Conservation (phyloP, 1,140 invertebrate genomes). For the Berghia stephanieae region DNA sequence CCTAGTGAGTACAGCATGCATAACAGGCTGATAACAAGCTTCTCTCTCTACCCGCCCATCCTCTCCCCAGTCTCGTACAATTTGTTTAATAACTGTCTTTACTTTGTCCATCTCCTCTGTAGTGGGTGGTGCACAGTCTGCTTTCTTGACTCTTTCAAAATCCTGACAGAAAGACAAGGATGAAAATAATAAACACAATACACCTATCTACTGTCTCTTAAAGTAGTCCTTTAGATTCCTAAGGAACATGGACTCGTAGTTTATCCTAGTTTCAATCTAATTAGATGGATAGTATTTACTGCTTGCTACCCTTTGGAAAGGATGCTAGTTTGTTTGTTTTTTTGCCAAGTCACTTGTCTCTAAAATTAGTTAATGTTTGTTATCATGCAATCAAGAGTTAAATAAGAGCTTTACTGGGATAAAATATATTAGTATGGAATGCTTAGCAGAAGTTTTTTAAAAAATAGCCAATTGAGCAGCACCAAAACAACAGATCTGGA, state of each 20-base stretch:
- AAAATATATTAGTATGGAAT: too few relatives aligned
- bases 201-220: background rate
- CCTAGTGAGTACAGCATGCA: conserved; percentile 77
- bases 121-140: conserved; percentile 37
- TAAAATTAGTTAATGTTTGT: background rate
- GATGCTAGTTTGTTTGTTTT: background rate
- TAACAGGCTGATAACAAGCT: conserved; percentile 90
- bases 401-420: background rate
- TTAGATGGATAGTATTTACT: too few relatives aligned
- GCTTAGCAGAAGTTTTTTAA: too few relatives aligned
- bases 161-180: conserved; percentile 7
- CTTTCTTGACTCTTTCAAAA: conserved; percentile 26
- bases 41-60: conserved; percentile 84
- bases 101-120: conserved; percentile 81
- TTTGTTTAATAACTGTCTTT: conserved; percentile 91
- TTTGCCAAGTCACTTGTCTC: background rate
- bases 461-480: too few relatives aligned
- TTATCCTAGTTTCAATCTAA: background rate
- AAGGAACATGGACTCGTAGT: background rate
- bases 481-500: too few relatives aligned
- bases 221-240: background rate
- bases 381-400: background rate
- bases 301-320: too few relatives aligned
- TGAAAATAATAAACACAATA: conserved; percentile 1
- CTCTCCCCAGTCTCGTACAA: conserved; percentile 93